A percentile compares a stretch with the other conserved stretches of the same genome.
Evolutionary conservation across 2,797 vertebrate genomes (phyloP).

Genomic region (Chromobotia macracanthus): DNA sequence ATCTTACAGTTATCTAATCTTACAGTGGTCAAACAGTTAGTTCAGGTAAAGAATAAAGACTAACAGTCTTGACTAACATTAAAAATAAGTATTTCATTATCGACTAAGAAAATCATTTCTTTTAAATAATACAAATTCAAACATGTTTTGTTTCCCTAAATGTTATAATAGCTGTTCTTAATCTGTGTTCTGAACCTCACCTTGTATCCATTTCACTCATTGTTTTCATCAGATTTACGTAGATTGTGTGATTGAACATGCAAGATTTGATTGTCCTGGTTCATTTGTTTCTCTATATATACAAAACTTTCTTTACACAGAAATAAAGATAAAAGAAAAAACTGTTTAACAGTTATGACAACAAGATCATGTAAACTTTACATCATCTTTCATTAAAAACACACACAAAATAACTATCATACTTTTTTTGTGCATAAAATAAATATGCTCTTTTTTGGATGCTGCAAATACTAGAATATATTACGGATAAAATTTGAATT

Average conservation of each 20-base stretch:
- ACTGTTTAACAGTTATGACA: constrained; percentile 80
- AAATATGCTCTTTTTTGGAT: constrained; percentile 80
- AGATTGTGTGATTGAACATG: constrained; percentile 31
- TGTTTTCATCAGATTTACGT: constrained; percentile 13
- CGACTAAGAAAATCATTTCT: background rate
- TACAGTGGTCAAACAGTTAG: constrained; percentile 42
- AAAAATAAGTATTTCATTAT: constrained; percentile 7
- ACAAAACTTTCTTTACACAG: constrained; percentile 65
- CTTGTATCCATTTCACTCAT: constrained; percentile 4
- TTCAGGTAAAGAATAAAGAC: constrained; percentile 8
- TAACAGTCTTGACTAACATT: constrained; percentile 4
- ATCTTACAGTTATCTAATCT: constrained; percentile 34
- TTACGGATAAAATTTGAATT: constrained; percentile 68
- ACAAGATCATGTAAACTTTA: constrained; percentile 71
- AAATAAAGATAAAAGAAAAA: constrained; percentile 67
- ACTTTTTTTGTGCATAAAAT: constrained; percentile 77
- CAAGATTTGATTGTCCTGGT: constrained; percentile 54
- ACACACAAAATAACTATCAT: constrained; percentile 53
- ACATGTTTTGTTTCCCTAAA: constrained; percentile 5
- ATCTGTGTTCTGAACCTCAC: background rate
- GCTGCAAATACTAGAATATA: constrained; percentile 76
- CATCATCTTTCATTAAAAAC: constrained; percentile 68
- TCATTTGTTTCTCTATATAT: constrained; percentile 55
- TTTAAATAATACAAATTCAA: constrained; percentile 33
- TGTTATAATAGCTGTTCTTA: background rate